Evolutionary conservation across 2,797 vertebrate genomes (phyloP).

Genomic region (Sebastes cheni): DNA sequence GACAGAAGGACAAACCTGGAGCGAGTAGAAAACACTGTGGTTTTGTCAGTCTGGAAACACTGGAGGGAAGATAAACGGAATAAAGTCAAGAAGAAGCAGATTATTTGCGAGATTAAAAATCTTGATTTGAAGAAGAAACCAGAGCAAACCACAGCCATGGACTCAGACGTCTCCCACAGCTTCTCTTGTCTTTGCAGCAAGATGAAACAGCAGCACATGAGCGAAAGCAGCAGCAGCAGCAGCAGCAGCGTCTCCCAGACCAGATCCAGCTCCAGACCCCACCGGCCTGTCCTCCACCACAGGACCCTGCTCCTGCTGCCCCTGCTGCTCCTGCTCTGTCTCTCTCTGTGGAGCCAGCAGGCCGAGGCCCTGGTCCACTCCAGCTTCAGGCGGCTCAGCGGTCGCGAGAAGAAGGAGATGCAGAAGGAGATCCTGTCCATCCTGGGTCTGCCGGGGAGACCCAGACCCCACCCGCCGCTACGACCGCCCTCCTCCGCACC

Average conservation of each 20-base stretch:
- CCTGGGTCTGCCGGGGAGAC: constrained; percentile 88
- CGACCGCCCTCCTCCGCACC: constrained; percentile 87
- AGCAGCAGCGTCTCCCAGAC: neutral
- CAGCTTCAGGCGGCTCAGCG: constrained; percentile 87
- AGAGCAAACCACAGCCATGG: constrained; percentile 6
- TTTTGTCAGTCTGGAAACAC: constrained; percentile 9
- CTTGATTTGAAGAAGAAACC: neutral
- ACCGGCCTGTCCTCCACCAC: constrained; percentile 24
- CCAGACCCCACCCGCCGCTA: constrained; percentile 84
- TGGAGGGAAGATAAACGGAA: neutral
- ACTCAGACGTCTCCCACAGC: constrained; percentile 3
- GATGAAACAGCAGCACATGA: neutral
- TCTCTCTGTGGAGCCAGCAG: constrained; percentile 80
- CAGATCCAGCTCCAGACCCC: neutral
- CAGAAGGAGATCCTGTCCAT: constrained; percentile 94
- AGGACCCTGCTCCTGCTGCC: constrained; percentile 63
- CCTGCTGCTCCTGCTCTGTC: constrained; percentile 69
- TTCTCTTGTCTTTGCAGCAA: constrained; percentile 15
- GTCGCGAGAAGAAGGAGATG: constrained; percentile 92
- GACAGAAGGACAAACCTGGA: constrained; percentile 15
- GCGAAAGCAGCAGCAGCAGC: neutral
- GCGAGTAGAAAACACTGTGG: neutral
- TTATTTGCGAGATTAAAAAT: neutral
- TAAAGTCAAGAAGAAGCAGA: neutral
- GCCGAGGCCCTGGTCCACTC: constrained; percentile 82